These are phyloP conservation scores for Abrostola triplasia DNA, from an alignment of 2,888 invertebrate species.

Conservation along the genomic window DNA sequence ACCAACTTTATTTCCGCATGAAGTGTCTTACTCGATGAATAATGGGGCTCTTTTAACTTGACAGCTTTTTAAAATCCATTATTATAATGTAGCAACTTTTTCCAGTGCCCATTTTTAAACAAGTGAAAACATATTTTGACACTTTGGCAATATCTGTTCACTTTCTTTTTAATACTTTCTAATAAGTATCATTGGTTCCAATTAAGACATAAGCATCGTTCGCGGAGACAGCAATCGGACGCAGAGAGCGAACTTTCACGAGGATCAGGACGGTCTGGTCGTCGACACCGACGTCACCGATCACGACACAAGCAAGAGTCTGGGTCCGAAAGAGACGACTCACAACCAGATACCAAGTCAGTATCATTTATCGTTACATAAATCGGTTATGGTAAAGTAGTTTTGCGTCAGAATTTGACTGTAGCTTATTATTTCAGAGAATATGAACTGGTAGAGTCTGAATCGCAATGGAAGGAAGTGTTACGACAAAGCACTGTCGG, in stretches of 20 bases:
- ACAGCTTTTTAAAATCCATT: constrained; percentile 48
- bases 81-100: constrained; percentile 46
- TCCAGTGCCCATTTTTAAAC: constrained; percentile 38
- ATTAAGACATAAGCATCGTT: constrained; percentile 92
- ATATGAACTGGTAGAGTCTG: constrained; percentile 94
- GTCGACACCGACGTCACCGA: constrained; percentile 92
- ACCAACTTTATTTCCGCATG: constrained; percentile 46
- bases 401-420: neutral
- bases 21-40: constrained; percentile 48
- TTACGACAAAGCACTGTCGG: constrained; percentile 91
- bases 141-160: constrained; percentile 7
- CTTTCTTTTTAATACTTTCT: neutral
- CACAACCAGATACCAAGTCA: constrained; percentile 85
- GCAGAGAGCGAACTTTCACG: constrained; percentile 97
- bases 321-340: constrained; percentile 91
- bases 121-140: constrained; percentile 9
- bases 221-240: constrained; percentile 94
- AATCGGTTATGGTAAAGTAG: neutral
- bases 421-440: constrained; percentile 72
- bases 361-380: constrained; percentile 33
- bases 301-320: constrained; percentile 93
- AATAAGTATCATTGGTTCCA: constrained; percentile 4
- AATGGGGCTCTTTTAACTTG: constrained; percentile 50
- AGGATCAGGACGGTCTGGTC: constrained; percentile 93
- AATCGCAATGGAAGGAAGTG: constrained; percentile 96